These are phyloP conservation scores for Cynopterus sphinx DNA, from an alignment of 2,797 vertebrate genomes.

Conservation along the genomic window DNA sequence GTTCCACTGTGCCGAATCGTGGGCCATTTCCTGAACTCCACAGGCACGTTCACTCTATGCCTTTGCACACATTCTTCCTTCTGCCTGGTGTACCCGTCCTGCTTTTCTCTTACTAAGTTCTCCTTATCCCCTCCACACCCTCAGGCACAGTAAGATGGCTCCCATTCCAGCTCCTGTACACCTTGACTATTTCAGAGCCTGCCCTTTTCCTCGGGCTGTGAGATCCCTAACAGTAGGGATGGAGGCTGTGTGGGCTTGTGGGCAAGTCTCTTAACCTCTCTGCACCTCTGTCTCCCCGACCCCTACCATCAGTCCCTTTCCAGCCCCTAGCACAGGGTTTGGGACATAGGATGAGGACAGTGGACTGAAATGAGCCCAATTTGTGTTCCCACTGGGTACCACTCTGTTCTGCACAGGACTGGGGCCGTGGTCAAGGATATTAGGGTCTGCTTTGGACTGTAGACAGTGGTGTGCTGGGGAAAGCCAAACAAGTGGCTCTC, in stretches of 20 bases:
- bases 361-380: rapidly evolving
- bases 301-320: not conserved
- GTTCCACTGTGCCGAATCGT: rapidly evolving
- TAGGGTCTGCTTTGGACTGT: not conserved
- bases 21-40: not conserved
- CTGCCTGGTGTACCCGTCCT: too few species aligned
- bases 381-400: not conserved
- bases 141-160: too few species aligned
- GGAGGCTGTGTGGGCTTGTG: not conserved
- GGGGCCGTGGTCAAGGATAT: not conserved
- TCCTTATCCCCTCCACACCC: not conserved
- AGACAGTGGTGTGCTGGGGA: not conserved
- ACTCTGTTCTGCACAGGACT: not conserved
- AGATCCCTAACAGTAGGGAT: not conserved
- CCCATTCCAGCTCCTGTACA: not conserved
- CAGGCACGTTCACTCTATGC: rapidly evolving
- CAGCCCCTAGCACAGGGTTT: not conserved
- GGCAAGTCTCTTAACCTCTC: not conserved
- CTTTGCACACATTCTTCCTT: not conserved
- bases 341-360: rapidly evolving
- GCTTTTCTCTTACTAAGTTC: not conserved
- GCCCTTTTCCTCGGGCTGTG: not conserved
- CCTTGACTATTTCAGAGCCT: not conserved
- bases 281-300: not conserved
- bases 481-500: not conserved